Evolutionary conservation across 2,888 invertebrate species (phyloP).

Genomic region (Pammene fasciana): DNA sequence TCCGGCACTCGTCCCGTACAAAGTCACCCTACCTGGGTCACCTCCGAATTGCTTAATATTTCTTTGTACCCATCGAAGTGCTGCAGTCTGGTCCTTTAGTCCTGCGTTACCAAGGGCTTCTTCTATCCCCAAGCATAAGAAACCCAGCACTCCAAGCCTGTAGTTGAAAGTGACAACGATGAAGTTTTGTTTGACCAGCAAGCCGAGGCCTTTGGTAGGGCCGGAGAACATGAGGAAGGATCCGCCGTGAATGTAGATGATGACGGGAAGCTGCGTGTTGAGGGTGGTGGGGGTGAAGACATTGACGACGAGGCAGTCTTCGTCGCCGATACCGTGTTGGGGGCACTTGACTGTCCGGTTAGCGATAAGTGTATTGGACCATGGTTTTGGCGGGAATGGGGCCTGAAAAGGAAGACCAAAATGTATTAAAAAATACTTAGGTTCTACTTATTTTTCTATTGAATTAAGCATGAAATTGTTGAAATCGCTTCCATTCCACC

Average conservation of each 20-base stretch:
- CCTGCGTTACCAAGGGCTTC: conserved; percentile 47
- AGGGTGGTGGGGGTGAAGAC: conserved; percentile 49
- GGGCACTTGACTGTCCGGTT: conserved; percentile 37
- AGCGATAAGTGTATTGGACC: conserved; percentile 32
- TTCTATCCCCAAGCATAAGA: conserved; percentile 45
- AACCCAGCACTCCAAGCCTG: conserved; percentile 45
- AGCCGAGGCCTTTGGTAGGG: conserved; percentile 35
- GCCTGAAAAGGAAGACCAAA: background rate
- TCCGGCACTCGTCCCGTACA: conserved; percentile 46
- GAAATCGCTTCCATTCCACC: no score
- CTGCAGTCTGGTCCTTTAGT: conserved; percentile 46
- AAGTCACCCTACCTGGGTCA: conserved; percentile 42
- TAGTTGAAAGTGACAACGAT: conserved; percentile 46
- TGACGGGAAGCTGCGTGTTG: conserved; percentile 44
- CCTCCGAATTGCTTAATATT: conserved; percentile 46
- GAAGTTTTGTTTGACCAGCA: conserved; percentile 42
- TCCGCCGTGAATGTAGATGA: conserved; percentile 47
- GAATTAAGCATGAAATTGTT: no score
- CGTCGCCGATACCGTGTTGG: conserved; percentile 38
- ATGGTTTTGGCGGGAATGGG: conserved; percentile 28
- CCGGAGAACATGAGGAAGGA: conserved; percentile 32
- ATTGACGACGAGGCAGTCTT: conserved; percentile 43
- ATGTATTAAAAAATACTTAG: no score
- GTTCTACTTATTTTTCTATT: no score
- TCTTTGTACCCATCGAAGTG: conserved; percentile 44